phyloP scores from a whole-genome alignment of 1,140 invertebrate genomes.

The Drosophila melanogaster region DNA sequence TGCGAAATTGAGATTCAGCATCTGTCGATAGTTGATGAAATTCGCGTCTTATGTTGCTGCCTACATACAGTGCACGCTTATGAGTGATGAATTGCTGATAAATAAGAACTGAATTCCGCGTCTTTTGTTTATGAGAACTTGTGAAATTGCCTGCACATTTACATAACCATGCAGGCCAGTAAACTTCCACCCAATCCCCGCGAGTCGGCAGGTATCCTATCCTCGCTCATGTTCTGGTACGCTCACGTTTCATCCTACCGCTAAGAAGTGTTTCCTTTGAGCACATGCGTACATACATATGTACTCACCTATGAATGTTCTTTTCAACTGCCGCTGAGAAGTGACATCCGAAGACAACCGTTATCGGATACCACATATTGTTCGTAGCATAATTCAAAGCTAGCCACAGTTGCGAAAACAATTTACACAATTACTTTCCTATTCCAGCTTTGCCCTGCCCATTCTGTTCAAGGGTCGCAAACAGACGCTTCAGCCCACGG shows the following conservation, averaged over 20 bases:
- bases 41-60: not conserved
- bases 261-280: slow-evolving; percentile 7
- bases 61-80: not conserved
- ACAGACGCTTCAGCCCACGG: slow-evolving; percentile 85
- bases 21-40: slow-evolving; percentile 1
- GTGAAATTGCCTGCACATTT: slow-evolving; percentile 16
- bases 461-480: slow-evolving; percentile 85
- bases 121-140: slow-evolving; percentile 12
- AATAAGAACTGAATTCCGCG: not conserved
- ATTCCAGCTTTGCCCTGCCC: slow-evolving; percentile 85
- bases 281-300: not conserved
- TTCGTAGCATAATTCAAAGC: slow-evolving; percentile 35
- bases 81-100: slow-evolving; percentile 34
- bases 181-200: slow-evolving; percentile 64
- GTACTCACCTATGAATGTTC: not conserved
- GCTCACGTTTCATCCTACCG: slow-evolving; percentile 13
- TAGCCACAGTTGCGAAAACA: slow-evolving; percentile 7
- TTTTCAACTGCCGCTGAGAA: slow-evolving; percentile 11
- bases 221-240: slow-evolving; percentile 71
- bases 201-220: slow-evolving; percentile 63
- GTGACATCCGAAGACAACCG: slow-evolving; percentile 37
- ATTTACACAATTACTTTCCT: slow-evolving; percentile 20
- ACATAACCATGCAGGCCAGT: slow-evolving; percentile 52
- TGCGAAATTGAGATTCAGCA: slow-evolving; percentile 15
- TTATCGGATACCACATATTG: slow-evolving; percentile 39